Evolutionary conservation across 2,113 vertebrate species (phyloP).

Genomic region (Carettochelys insculpta): DNA sequence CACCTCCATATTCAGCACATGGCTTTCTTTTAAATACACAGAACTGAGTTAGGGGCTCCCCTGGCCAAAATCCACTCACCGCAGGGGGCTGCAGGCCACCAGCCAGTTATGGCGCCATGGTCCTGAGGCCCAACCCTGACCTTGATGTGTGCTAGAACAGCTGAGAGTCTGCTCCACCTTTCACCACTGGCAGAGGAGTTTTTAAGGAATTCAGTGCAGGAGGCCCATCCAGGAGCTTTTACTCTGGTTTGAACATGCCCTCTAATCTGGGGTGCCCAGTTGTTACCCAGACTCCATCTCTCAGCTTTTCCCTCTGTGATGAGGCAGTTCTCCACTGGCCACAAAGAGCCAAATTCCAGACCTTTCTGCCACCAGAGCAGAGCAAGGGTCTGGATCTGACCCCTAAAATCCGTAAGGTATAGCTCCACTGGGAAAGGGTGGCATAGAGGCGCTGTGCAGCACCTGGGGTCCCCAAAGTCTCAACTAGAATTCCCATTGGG

Average conservation of each 20-base stretch:
- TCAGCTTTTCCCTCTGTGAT: not conserved
- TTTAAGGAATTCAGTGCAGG: not conserved
- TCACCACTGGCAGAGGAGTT: not conserved
- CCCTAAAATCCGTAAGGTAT: not conserved
- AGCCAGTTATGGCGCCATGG: not conserved
- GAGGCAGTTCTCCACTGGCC: not conserved
- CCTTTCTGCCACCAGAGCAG: not conserved
- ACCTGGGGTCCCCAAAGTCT: not conserved
- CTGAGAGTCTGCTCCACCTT: not conserved
- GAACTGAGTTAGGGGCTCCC: rapidly evolving
- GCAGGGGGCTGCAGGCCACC: not conserved
- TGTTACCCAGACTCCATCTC: not conserved
- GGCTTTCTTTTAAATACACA: not conserved
- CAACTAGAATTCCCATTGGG: not conserved
- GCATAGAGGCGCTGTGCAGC: not conserved
- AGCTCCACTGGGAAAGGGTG: not conserved
- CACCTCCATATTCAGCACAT: not conserved
- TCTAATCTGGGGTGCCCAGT: not conserved
- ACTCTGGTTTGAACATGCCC: not conserved
- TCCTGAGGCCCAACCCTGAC: not conserved
- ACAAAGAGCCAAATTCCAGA: not conserved
- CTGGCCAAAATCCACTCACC: rapidly evolving
- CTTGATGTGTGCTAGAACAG: not conserved
- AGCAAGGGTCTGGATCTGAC: not conserved
- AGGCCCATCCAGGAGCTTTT: not conserved